phyloP scores from a whole-genome alignment of 2,888 invertebrate genomes.

The Xestia ashworthii region DNA sequence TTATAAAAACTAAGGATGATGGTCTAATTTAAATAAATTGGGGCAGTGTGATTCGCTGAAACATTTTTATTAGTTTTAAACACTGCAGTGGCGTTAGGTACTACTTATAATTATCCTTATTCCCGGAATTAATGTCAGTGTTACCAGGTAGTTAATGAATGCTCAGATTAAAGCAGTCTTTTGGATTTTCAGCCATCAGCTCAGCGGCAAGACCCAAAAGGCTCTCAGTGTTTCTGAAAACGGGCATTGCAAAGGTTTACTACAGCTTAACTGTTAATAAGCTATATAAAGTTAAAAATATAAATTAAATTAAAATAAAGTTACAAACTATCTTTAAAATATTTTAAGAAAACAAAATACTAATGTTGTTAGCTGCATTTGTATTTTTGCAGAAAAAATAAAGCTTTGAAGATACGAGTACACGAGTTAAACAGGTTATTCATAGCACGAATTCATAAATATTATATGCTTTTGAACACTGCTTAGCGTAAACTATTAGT shows the following conservation, averaged over 20 bases:
- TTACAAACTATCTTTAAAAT: background rate
- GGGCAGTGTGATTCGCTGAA: conserved; percentile 6
- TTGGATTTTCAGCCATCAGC: background rate
- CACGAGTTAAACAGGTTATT: background rate
- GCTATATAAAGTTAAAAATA: background rate
- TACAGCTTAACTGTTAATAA: background rate
- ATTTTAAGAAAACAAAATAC: background rate
- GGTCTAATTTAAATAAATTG: conserved; percentile 28
- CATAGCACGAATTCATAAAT: conserved; percentile 1
- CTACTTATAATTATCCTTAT: too few species aligned
- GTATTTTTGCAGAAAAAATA: background rate
- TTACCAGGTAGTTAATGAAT: background rate
- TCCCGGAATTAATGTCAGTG: background rate
- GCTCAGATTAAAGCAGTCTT: background rate
- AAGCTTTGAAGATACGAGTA: background rate
- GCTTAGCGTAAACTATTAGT: conserved; percentile 43
- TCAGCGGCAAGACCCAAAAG: background rate
- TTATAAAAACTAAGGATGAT: conserved; percentile 13
- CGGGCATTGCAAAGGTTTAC: background rate
- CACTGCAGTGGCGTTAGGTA: background rate
- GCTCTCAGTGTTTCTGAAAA: background rate
- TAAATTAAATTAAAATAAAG: too few species aligned
- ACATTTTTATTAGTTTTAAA: background rate
- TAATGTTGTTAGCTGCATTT: background rate
- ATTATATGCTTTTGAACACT: background rate